A percentile compares a stretch with the other conserved stretches of the same genome.
Evolutionary conservation across 2,888 invertebrate genomes (phyloP).

Genomic region (Dicroscelio sp.): DNA sequence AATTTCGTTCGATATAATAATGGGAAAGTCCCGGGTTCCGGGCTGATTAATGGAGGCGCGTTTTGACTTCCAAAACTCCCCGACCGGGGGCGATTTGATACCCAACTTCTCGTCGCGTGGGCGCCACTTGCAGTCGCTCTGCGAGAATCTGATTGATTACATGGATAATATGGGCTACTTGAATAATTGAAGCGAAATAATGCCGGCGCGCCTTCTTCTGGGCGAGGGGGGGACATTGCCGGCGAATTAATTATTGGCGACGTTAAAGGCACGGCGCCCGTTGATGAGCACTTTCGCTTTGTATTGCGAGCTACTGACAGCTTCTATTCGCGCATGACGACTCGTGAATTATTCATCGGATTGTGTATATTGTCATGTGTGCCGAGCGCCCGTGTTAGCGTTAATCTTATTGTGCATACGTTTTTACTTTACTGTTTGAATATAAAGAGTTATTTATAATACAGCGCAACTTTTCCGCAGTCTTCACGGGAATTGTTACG

Average conservation of each 20-base stretch:
- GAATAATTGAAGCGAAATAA: conserved; percentile 88
- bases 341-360: conserved; percentile 74
- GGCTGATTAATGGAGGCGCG: conserved; percentile 91
- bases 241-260: conserved; percentile 83
- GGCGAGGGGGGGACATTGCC: conserved; percentile 40
- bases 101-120: conserved; percentile 81
- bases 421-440: conserved; percentile 60
- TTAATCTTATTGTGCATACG: conserved; percentile 70
- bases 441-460: conserved; percentile 61
- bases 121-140: conserved; percentile 81
- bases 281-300: conserved; percentile 78
- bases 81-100: conserved; percentile 72
- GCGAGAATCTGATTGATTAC: conserved; percentile 88
- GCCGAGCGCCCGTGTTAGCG: conserved; percentile 56
- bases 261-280: conserved; percentile 68
- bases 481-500: too few relatives aligned
- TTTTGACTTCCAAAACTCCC: conserved; percentile 90
- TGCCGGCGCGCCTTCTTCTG: conserved; percentile 79
- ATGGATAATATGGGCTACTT: conserved; percentile 88
- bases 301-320: conserved; percentile 73
- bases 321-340: conserved; percentile 76
- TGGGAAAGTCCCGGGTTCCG: conserved; percentile 82
- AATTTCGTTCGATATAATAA: conserved; percentile 91
- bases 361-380: conserved; percentile 74
- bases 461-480: conserved; percentile 49